These are phyloP conservation scores for Horisme vitalbata DNA, from an alignment of 2,888 invertebrate genomes.

Conservation along the genomic window DNA sequence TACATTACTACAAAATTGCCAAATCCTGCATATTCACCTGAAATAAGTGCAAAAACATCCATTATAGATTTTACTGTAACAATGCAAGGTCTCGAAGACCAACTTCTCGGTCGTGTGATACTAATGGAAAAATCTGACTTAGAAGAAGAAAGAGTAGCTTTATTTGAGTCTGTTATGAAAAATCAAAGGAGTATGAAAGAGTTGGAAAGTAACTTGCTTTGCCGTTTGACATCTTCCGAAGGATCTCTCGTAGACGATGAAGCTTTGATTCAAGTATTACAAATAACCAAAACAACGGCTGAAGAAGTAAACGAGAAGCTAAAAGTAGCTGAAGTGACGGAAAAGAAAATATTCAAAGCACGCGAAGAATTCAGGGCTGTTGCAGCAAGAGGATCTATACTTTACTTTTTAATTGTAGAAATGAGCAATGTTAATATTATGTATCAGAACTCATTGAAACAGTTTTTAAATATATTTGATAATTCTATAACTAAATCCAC, in stretches of 20 bases:
- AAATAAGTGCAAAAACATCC: constrained; percentile 97
- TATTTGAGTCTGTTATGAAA: constrained; percentile 97
- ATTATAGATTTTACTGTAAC: constrained; percentile 99
- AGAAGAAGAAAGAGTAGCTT: constrained; percentile 95
- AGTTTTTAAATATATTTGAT: constrained; percentile 96
- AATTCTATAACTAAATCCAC: constrained; percentile 95
- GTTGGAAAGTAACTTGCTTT: constrained; percentile 94
- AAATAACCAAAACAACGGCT: constrained; percentile 93
- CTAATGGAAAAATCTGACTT: constrained; percentile 97
- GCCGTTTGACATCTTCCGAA: constrained; percentile 95
- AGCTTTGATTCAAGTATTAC: constrained; percentile 94
- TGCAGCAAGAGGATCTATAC: constrained; percentile 95
- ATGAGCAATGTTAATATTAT: constrained; percentile 98
- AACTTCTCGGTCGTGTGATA: constrained; percentile 95
- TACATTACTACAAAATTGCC: constrained; percentile 98
- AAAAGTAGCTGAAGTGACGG: constrained; percentile 95
- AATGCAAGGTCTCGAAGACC: constrained; percentile 97
- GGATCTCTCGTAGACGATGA: constrained; percentile 98
- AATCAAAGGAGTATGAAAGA: constrained; percentile 98
- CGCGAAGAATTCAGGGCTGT: constrained; percentile 98
- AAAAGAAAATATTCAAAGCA: constrained; percentile 95
- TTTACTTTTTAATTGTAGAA: constrained; percentile 98
- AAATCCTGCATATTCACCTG: constrained; percentile 98
- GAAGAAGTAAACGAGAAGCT: constrained; percentile 98
- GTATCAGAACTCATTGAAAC: constrained; percentile 98